A percentile compares a stretch with the other conserved stretches of the same genome.
Evolutionary conservation across 1,140 invertebrate species (phyloP).

Genomic region (Hydropsyche tenuis): DNA sequence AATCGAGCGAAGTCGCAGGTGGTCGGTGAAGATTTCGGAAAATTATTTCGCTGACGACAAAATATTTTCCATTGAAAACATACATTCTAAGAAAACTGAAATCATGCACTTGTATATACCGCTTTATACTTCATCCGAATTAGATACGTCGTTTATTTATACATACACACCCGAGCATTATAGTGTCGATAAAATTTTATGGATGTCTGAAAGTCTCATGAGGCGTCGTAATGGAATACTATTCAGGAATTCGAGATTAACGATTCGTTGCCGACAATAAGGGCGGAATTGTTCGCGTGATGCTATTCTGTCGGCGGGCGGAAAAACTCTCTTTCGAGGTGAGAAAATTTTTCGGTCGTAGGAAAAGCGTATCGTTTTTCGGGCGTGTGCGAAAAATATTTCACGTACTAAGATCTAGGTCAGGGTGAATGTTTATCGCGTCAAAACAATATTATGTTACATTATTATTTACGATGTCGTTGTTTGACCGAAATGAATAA

Average conservation of each 20-base stretch:
- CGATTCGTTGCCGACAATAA: neutral
- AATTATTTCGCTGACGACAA: too few relatives aligned
- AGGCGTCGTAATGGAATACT: neutral
- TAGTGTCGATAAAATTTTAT: too few relatives aligned
- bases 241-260: conserved; percentile 15
- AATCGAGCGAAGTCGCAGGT: too few relatives aligned
- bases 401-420: neutral
- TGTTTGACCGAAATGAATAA: neutral
- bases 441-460: neutral
- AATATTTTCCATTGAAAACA: too few relatives aligned
- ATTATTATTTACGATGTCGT: neutral
- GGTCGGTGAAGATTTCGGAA: too few relatives aligned
- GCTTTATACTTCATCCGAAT: too few relatives aligned
- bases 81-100: too few relatives aligned
- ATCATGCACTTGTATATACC: too few relatives aligned
- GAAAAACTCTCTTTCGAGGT: neutral
- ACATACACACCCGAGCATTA: too few relatives aligned
- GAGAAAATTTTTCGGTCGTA: neutral
- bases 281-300: conserved; percentile 1
- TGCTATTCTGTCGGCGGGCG: neutral
- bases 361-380: neutral
- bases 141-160: too few relatives aligned
- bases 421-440: neutral
- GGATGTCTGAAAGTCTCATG: too few relatives aligned
- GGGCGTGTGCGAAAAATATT: conserved; percentile 5